phyloP scores from a whole-genome alignment of 2,113 vertebrate species.

The Solea solea region DNA sequence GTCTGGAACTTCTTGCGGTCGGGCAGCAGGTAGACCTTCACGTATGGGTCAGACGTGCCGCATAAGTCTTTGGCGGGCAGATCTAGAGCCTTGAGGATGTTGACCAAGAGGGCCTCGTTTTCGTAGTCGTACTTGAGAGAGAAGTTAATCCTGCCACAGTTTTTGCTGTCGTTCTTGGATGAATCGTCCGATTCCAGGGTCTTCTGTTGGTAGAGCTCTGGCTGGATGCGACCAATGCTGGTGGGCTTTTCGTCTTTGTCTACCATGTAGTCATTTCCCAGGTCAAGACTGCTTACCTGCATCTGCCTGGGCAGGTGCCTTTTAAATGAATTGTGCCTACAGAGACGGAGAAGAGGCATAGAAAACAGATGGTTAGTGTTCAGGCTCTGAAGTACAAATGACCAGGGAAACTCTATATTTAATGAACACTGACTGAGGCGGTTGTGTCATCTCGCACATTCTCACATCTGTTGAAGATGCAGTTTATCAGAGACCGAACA shows the following conservation, averaged over 20 bases:
- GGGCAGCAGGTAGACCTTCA: conserved; percentile 97
- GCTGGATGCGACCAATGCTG: conserved; percentile 94
- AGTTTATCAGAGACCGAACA: neutral
- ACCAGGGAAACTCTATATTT: neutral
- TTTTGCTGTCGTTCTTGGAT: conserved; percentile 87
- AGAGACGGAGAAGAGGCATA: conserved; percentile 79
- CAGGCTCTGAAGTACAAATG: conserved; percentile 1
- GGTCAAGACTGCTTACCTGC: conserved; percentile 92
- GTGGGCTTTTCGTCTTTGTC: conserved; percentile 87
- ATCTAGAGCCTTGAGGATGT: conserved; percentile 92
- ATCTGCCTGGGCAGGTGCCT: conserved; percentile 93
- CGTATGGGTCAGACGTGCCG: conserved; percentile 97
- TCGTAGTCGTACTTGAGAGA: conserved; percentile 96
- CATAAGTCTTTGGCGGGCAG: conserved; percentile 98
- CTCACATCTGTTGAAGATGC: conserved; percentile 1
- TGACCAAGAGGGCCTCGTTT: conserved; percentile 90
- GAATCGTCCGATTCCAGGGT: conserved; percentile 87
- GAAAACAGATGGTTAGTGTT: neutral
- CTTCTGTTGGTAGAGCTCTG: conserved; percentile 93
- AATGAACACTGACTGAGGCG: neutral
- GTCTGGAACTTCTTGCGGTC: conserved; percentile 99
- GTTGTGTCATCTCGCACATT: neutral
- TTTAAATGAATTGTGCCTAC: conserved; percentile 95
- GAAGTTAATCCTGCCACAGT: conserved; percentile 96
- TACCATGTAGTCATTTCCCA: conserved; percentile 82